Conservation (phyloP, 1,140 invertebrate genomes). For the Ruditapes philippinarum region DNA sequence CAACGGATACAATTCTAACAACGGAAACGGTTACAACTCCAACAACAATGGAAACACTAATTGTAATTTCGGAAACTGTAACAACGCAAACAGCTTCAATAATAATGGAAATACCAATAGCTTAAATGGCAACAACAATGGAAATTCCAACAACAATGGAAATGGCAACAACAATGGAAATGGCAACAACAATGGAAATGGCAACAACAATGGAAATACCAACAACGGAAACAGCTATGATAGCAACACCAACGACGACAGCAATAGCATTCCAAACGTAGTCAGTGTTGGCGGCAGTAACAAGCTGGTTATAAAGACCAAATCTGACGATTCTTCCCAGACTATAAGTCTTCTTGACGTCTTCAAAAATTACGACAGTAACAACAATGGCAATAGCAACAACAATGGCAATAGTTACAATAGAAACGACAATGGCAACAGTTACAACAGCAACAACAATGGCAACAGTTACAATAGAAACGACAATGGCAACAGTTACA, state of each 20-base stretch:
- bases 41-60: background rate
- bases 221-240: background rate
- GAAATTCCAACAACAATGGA: background rate
- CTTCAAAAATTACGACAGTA: background rate
- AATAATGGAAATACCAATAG: background rate
- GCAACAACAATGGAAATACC: background rate
- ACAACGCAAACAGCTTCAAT: background rate
- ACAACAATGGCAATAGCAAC: conserved; percentile 8
- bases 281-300: conserved; percentile 19
- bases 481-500: conserved; percentile 25
- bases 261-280: background rate
- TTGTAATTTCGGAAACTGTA: background rate
- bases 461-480: background rate
- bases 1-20: background rate
- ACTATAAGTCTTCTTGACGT: background rate
- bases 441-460: background rate
- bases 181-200: background rate
- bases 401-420: conserved; percentile 7
- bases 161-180: background rate
- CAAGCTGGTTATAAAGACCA: background rate
- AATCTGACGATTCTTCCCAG: background rate
- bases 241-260: background rate
- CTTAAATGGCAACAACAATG: conserved; percentile 4
- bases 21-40: background rate
- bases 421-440: conserved; percentile 15